Evolutionary conservation across 1,140 invertebrate species (phyloP).

Genomic region (Zaprionus africanus): DNA sequence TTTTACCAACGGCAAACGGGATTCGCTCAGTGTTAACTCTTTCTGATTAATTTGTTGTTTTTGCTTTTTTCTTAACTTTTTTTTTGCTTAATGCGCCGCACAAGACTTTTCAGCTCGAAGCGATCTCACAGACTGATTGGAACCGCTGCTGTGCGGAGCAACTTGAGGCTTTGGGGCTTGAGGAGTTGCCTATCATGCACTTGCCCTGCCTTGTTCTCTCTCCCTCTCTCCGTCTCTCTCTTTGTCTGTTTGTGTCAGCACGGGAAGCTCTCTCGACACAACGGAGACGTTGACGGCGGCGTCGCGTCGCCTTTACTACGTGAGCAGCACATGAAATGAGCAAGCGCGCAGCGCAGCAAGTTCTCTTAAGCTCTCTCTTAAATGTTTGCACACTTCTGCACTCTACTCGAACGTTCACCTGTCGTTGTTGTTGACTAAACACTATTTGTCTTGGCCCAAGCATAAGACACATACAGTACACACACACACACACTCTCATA

Average conservation of each 20-base stretch:
- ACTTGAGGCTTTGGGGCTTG: conserved; percentile 14
- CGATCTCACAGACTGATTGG: conserved; percentile 66
- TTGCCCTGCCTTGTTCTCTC: background rate
- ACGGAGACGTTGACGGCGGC: background rate
- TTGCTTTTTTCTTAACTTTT: conserved; percentile 7
- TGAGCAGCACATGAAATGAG: conserved; percentile 1
- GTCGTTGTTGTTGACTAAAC: conserved; percentile 51
- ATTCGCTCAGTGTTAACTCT: conserved; percentile 20
- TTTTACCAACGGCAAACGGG: conserved; percentile 28
- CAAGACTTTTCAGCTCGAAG: conserved; percentile 54
- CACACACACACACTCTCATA: conserved; percentile 2
- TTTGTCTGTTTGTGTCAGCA: background rate
- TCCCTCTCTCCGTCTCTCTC: background rate
- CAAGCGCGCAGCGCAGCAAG: background rate
- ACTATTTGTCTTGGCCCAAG: conserved; percentile 51
- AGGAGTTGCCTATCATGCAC: conserved; percentile 36
- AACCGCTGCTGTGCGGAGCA: background rate
- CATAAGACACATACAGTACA: conserved; percentile 37
- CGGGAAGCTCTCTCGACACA: background rate
- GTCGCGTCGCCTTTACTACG: background rate
- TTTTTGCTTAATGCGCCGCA: conserved; percentile 31
- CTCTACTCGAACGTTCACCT: conserved; percentile 61
- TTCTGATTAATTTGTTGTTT: background rate
- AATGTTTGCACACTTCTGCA: conserved; percentile 23
- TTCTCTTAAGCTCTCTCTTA: background rate